These are phyloP conservation scores for Percopsis transmontana DNA, from an alignment of 2,113 vertebrate genomes.

Conservation along the genomic window DNA sequence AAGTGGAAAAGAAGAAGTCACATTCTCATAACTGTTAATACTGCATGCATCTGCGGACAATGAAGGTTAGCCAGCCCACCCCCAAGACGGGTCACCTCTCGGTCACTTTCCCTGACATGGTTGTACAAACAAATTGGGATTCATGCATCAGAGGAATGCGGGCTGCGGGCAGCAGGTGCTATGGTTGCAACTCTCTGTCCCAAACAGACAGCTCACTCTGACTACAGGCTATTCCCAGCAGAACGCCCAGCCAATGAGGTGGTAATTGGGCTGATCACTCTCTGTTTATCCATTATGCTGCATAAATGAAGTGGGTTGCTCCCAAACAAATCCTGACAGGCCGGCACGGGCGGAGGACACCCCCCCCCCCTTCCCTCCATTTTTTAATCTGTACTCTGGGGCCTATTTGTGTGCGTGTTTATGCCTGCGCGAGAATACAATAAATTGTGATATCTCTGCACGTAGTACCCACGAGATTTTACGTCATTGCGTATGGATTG, in stretches of 20 bases:
- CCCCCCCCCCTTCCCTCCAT: conserved; percentile 57
- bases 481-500: no score
- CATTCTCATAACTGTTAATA: conserved; percentile 43
- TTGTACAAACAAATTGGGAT: conserved; percentile 72
- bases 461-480: no score
- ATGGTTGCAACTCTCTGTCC: conserved; percentile 48
- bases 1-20: background rate
- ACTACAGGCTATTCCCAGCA: conserved; percentile 58
- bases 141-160: conserved; percentile 58
- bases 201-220: conserved; percentile 58
- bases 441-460: no score
- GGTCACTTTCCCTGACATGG: conserved; percentile 44
- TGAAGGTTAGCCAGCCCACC: conserved; percentile 13
- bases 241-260: conserved; percentile 65
- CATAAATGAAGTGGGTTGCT: conserved; percentile 73
- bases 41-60: conserved; percentile 20
- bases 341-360: conserved; percentile 42
- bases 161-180: conserved; percentile 69
- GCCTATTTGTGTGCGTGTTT: no score
- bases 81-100: conserved; percentile 45
- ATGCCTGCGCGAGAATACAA: no score
- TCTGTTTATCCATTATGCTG: conserved; percentile 72
- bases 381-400: conserved; percentile 61
- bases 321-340: conserved; percentile 62
- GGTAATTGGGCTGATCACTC: conserved; percentile 77